Base-by-base conservation (phyloP, 2,113 vertebrate genomes). In the Trogon surrucura region DNA sequence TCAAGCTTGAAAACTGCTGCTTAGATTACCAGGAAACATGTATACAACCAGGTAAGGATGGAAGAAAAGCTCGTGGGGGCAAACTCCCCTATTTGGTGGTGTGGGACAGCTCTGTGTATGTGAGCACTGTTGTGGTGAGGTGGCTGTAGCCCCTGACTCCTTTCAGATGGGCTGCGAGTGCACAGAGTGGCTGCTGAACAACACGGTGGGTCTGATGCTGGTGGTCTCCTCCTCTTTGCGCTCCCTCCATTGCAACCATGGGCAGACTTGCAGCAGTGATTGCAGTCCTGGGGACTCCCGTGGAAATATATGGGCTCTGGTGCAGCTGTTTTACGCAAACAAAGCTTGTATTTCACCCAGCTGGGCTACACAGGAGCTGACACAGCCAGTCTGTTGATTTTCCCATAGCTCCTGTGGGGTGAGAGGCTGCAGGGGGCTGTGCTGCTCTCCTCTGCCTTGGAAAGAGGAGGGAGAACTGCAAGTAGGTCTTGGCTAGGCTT, bases 1-100 rank as follows among this genome's bases (percentile, higher is more conserved):
- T 97, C 74, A 97, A 94, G 70, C 97, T 98, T 90, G 98, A 97
- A 88, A 98, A 98, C 94, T 98, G 98, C 97, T 98, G 98, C 95
- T 96, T 98, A 47, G 98, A 98, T 97, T 98, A 98, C 93, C 96
- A 98, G 67, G 98, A 98, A 93, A 64, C 95, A 0, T 98, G 98
- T 64, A 97, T 98, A 94, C 95, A 98, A 51, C 98, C 98, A 96
- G 98, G 98, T 98, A 97, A 97, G 84, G 54, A 60, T 61, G 60
- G 51, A 16, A 32, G 65, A 70, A 69, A 36, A 27, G 47, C 20
- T 9, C 57, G 22, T 45, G 54, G 50, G 25, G 58, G 34, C 8
- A n/a, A n/a, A 56, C 11, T 62, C 34, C 62, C 16, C 29, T 71
- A 2, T 27, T 54, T 18, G 56, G 45, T 60, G 64, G 23, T 0